Percentiles rank a stretch among this genome's conserved stretches.
Evolutionary conservation across 53 echinoderm and acorn worm species (phyloP).

Genomic region (Holothuria scabra): DNA sequence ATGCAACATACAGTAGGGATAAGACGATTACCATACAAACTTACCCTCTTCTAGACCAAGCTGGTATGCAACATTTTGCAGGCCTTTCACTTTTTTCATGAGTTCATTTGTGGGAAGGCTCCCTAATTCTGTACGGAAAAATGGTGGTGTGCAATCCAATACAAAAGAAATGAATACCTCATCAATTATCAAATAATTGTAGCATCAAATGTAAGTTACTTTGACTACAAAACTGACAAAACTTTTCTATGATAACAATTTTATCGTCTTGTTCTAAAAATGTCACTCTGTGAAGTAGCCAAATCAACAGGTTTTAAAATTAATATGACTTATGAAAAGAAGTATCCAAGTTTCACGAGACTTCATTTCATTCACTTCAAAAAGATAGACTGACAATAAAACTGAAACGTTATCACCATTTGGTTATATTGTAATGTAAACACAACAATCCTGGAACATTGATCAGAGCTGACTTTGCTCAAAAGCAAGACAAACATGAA

Average conservation of each 20-base stretch:
- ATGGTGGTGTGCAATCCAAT: neutral
- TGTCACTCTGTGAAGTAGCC: too few species aligned
- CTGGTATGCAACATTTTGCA: conserved; percentile 96
- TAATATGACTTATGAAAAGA: too few species aligned
- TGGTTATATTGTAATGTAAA: too few species aligned
- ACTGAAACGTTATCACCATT: too few species aligned
- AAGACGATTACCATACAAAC: neutral
- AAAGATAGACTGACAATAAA: too few species aligned
- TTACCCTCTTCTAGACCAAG: conserved; percentile 92
- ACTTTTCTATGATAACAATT: neutral
- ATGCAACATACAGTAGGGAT: too few species aligned
- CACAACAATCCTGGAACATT: neutral
- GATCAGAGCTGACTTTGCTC: neutral
- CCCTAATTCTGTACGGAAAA: conserved; percentile 71
- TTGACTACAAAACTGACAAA: neutral
- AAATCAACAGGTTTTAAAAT: too few species aligned
- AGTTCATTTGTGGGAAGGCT: conserved; percentile 92
- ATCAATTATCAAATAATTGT: neutral
- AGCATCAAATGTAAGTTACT: neutral
- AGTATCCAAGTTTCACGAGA: too few species aligned
- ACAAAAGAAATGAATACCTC: neutral
- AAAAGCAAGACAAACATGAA: neutral
- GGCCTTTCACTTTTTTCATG: conserved; percentile 96
- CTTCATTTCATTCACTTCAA: too few species aligned
- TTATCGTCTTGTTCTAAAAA: too few species aligned